Percentiles rank a stretch among this genome's conserved stretches.
Evolutionary conservation across 1,140 invertebrate genomes (phyloP).

Genomic region (Armadillidium nasatum): DNA sequence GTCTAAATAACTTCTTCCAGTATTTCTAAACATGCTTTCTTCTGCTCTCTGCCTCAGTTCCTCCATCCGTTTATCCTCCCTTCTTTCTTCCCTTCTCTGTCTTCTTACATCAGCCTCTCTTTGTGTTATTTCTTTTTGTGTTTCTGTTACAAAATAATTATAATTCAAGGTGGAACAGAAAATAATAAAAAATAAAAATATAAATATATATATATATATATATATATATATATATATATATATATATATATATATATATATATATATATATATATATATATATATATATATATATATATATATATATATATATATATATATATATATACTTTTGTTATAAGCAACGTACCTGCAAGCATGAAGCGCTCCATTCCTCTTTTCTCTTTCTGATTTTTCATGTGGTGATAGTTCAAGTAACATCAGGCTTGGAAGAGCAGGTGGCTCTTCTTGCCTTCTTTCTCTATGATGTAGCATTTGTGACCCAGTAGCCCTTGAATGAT

Average conservation of each 20-base stretch:
- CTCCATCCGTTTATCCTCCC: background rate
- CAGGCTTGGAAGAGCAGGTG: background rate
- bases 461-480: background rate
- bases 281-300: no score
- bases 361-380: conserved; percentile 1
- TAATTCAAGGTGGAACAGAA: no score
- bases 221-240: background rate
- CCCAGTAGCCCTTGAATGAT: background rate
- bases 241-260: conserved; percentile 2
- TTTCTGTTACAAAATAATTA: no score
- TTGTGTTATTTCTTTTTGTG: background rate
- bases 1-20: no score
- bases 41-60: background rate
- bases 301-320: no score
- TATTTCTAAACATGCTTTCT: no score
- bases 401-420: background rate
- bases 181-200: background rate
- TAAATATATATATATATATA: background rate
- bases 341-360: background rate
- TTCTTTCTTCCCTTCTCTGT: no score
- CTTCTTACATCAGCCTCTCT: no score
- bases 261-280: no score
- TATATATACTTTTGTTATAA: no score
- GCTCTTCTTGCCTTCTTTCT: background rate
- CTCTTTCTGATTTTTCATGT: background rate